These are phyloP conservation scores for Aphaenogaster rudis DNA, from an alignment of 1,140 invertebrate species.

Conservation along the genomic window DNA sequence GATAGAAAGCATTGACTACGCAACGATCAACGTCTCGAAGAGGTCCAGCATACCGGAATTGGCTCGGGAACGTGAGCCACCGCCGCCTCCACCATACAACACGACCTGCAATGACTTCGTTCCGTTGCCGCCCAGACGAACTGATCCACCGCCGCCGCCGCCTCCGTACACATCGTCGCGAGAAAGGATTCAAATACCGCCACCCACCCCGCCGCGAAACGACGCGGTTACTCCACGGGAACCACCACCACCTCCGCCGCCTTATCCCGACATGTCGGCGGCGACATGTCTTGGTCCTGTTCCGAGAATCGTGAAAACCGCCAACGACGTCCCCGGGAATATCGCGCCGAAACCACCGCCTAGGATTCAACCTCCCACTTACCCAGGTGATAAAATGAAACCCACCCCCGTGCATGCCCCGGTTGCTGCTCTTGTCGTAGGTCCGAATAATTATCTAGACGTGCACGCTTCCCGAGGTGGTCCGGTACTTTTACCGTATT, in stretches of 20 bases:
- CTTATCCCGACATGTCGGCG: slow-evolving; percentile 86
- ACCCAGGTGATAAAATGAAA: slow-evolving; percentile 88
- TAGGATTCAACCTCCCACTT: slow-evolving; percentile 84
- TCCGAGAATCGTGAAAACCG: slow-evolving; percentile 37
- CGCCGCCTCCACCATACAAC: slow-evolving; percentile 82
- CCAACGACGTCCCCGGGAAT: not conserved
- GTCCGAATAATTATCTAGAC: slow-evolving; percentile 91
- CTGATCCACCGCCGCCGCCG: slow-evolving; percentile 81
- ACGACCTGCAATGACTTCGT: slow-evolving; percentile 79
- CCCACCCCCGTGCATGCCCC: slow-evolving; percentile 85
- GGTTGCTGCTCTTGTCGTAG: slow-evolving; percentile 87
- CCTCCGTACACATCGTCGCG: slow-evolving; percentile 81
- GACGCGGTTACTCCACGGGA: slow-evolving; percentile 84
- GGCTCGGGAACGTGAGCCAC: slow-evolving; percentile 75
- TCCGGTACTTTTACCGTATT: slow-evolving; percentile 89
- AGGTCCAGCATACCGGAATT: slow-evolving; percentile 70
- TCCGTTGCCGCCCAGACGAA: slow-evolving; percentile 80
- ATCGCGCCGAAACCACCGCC: slow-evolving; percentile 83
- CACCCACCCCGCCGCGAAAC: slow-evolving; percentile 85
- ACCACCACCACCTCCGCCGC: slow-evolving; percentile 87
- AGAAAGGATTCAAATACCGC: slow-evolving; percentile 84
- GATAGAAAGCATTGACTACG: slow-evolving; percentile 71
- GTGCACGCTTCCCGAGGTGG: slow-evolving; percentile 89
- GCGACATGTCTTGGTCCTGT: slow-evolving; percentile 48
- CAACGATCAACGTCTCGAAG: slow-evolving; percentile 74